Evolutionary conservation across 2,113 vertebrate species (phyloP), one percentile per base, ranked within the genome.

Genomic region (Passer montanus): DNA sequence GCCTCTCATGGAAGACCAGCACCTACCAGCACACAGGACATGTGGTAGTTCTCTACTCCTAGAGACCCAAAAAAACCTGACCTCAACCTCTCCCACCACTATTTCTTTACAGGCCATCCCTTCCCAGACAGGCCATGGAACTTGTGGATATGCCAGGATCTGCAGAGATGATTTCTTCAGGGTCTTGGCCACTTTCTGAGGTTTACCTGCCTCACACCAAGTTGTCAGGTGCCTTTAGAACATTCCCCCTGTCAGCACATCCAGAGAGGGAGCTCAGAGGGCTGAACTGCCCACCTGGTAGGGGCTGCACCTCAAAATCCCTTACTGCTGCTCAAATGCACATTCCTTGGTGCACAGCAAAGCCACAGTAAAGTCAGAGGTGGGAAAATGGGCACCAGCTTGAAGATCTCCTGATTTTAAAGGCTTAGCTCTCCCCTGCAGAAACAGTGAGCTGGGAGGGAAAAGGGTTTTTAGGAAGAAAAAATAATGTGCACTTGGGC

Each of bases 281-380:
- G 22, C 56, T 37, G 35, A 68, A 39, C 44, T 59, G 49, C 62
- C 68, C 76, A 43, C 43, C 52, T 59, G 11, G 13, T 23, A 37
- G 15, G 22, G 30, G 21, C 43, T 77, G 55, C 31, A 82, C 27
- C 60, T 37, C 56, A 86, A 68, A 43, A 78, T 41, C 56, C n/a
- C 33, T 64, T 1, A 0, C 37, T 55, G 11, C 64, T 53, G 24
- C 37, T 67, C 3, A 1, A 26, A 8, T 2, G 33, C 16, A 13
- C 12, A 21, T 24, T 3, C 18, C 4, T 19, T 47, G 20, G 2
- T 30, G 53, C 39, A 11, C 11, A 47, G 39, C 31, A 50, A 55
- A 81, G 43, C 58, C 68, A 17, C 1, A 1, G 11, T 27, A 64
- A 37, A 91, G 37, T n/a, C 60, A 85, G 15, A 49, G 41, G 2